Base-by-base conservation (phyloP, 1,140 invertebrate species). In the Leptinotarsa defecta region DNA sequence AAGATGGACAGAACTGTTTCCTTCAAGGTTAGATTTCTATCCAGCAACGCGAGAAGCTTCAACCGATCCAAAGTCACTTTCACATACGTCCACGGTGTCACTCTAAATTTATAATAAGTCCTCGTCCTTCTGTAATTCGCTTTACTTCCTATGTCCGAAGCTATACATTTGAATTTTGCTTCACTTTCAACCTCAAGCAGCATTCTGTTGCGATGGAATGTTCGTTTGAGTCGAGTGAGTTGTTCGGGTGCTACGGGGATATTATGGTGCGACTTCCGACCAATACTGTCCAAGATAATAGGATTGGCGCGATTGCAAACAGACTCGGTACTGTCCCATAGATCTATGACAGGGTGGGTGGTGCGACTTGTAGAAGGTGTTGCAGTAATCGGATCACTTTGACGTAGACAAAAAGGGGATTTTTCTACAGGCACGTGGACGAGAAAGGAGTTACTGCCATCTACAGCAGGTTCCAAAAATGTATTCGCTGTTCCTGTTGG, bases 41-140 rank as follows among this genome's bases (percentile, higher is more conserved):
- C 98, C 73, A 99, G 91, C 1, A 99, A 86, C 0, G 97, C 96
- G 83, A 98, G 88, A 13, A 99, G 86, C 76, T 96, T 93, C 63
- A 99, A 87, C 65, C 98, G 90, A 87, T 99, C 97, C 89, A 99
- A 96, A 43, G 92, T 91, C 3, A 98, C 88, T 87, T 94, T 94
- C 1, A 94, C 84, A 77, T 89, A 88, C 1, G 88, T 88, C 80
- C 91, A 92, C 75, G 91, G 92, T 5, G 93, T 90, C 20, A 95
- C 85, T 83, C 92, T 91, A 82, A 95, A 94, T 81, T 95, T 95
- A 85, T 97, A 97, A 86, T 94, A 97, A 80, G 93, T 93, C 80
- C 93, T 93, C 1, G 91, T 91, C 77, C 87, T 89, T 24, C 76
- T 76, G 57, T 62, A 79, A 13, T 76, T 65, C 6, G 19, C n/a